Conservation (phyloP, 2,113 vertebrate species). For the Chiloscyllium plagiosum region DNA sequence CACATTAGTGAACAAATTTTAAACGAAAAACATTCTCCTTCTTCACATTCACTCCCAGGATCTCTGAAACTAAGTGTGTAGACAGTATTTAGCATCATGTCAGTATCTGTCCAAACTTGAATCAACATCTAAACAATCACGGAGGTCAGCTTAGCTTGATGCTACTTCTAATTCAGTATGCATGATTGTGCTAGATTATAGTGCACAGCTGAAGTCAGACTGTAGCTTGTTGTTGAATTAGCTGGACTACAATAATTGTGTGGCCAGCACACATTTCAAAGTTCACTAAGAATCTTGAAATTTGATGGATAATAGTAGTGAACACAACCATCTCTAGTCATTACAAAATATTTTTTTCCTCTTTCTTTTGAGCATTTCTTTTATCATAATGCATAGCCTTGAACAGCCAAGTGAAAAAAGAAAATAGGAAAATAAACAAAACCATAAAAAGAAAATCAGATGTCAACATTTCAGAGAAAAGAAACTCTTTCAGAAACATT, state of each 20-base stretch:
- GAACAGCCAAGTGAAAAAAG: neutral
- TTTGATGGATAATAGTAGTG: neutral
- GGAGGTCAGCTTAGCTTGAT: neutral
- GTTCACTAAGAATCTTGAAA: neutral
- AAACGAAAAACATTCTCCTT: neutral
- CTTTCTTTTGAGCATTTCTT: neutral
- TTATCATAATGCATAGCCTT: neutral
- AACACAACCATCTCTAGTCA: neutral
- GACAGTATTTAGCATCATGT: neutral
- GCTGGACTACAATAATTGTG: neutral
- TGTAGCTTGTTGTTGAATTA: neutral
- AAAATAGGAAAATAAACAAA: neutral
- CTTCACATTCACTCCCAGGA: neutral
- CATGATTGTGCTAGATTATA: neutral
- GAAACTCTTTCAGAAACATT: neutral
- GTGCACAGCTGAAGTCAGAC: neutral
- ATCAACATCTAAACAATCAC: neutral
- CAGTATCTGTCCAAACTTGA: neutral
- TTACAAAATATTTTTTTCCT: neutral
- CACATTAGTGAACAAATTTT: neutral
- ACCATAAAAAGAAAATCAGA: neutral
- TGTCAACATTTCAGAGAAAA: neutral
- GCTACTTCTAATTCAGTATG: neutral
- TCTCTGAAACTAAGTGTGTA: neutral
- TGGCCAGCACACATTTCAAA: neutral